Conservation (phyloP, 2,113 vertebrate species). For the Gallinago undulata region DNA sequence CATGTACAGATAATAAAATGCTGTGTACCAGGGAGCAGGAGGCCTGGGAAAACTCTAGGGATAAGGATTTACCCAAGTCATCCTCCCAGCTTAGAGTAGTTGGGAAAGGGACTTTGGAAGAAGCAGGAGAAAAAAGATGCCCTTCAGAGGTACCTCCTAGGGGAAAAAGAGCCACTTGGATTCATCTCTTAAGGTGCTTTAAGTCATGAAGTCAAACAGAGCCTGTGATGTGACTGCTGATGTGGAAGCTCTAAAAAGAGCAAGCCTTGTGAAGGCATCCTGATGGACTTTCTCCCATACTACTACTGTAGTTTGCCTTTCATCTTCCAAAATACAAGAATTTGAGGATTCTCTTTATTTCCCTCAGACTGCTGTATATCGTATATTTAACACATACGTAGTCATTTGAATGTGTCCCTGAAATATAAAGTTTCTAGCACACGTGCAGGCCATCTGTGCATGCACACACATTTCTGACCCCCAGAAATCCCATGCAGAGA, state of each 20-base stretch:
- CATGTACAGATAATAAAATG: neutral
- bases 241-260: neutral
- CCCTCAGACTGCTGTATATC: neutral
- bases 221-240: neutral
- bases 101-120: neutral
- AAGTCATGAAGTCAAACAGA: neutral
- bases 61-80: neutral
- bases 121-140: neutral
- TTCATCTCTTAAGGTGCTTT: neutral
- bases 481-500: neutral
- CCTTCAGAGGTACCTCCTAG: neutral
- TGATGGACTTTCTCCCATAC: neutral
- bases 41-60: neutral
- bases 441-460: neutral
- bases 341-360: neutral
- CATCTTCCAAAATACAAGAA: neutral
- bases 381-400: neutral
- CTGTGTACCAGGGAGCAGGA: neutral
- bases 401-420: neutral
- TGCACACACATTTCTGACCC: neutral
- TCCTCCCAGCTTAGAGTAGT: neutral
- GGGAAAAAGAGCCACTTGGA: neutral
- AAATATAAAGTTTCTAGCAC: neutral
- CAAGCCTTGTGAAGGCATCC: fast-evolving
- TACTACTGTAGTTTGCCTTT: neutral